Percentiles rank a stretch among this genome's conserved stretches.
Evolutionary conservation across 2,113 vertebrate genomes (phyloP).

Genomic region (Sarotherodon lohbergeri): DNA sequence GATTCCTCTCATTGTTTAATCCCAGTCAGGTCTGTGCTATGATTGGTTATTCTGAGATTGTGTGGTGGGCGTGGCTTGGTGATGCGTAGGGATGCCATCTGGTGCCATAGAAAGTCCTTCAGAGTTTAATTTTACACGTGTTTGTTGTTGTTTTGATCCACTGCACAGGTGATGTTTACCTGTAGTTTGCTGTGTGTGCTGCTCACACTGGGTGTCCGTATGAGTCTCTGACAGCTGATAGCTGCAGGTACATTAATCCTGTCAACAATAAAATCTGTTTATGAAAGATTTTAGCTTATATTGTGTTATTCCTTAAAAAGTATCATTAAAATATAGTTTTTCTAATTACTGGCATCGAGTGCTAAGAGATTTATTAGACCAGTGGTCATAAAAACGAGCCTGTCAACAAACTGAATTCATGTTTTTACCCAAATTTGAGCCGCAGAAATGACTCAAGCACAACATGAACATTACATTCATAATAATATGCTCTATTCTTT

Average conservation of each 20-base stretch:
- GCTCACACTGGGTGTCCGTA: neutral
- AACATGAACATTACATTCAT: neutral
- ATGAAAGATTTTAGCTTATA: neutral
- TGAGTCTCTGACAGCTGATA: neutral
- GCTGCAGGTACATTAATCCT: neutral
- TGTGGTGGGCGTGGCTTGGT: neutral
- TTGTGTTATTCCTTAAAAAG: neutral
- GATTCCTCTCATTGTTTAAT: slow-evolving; percentile 28
- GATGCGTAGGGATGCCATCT: slow-evolving; percentile 1
- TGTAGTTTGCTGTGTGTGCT: neutral
- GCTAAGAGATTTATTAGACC: neutral
- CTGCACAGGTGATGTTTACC: neutral
- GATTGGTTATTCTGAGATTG: slow-evolving; percentile 23
- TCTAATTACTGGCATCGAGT: neutral
- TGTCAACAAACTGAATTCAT: neutral
- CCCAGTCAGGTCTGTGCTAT: neutral
- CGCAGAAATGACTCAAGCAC: neutral
- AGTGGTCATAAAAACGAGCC: neutral
- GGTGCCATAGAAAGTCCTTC: neutral
- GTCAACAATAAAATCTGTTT: neutral
- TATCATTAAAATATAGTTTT: neutral
- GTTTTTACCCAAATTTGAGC: neutral
- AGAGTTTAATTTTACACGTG: neutral
- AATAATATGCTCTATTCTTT: neutral
- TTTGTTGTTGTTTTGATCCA: neutral